Conservation (phyloP, 2,888 invertebrate species). For the Acholoe squamosa region DNA sequence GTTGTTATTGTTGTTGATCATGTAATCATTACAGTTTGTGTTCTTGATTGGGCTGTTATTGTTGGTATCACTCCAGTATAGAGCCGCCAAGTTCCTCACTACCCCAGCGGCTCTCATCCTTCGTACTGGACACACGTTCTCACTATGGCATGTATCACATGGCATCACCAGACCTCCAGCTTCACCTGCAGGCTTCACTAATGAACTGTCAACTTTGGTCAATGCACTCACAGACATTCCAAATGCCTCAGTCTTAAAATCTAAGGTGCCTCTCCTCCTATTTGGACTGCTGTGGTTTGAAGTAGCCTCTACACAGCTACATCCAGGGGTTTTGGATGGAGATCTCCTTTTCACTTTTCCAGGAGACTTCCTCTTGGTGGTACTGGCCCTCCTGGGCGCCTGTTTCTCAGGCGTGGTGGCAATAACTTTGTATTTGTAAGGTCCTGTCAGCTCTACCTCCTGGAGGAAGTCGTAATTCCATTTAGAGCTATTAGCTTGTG, state of each 20-base stretch:
- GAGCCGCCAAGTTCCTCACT: background rate
- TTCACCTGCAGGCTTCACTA: background rate
- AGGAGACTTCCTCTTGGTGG: background rate
- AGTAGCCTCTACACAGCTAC: background rate
- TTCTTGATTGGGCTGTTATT: background rate
- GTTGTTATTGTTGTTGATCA: background rate
- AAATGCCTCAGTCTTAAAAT: background rate
- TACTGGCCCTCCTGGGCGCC: background rate
- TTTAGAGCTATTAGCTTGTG: background rate
- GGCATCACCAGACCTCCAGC: background rate
- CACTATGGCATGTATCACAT: background rate
- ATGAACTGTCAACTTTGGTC: background rate
- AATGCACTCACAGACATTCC: background rate
- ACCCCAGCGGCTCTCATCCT: slow-evolving; percentile 23
- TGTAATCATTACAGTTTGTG: background rate
- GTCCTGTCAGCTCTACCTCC: background rate
- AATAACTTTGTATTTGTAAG: background rate
- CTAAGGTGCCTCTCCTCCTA: background rate
- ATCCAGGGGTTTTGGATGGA: too few species aligned
- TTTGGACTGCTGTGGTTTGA: background rate
- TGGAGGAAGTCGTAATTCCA: slow-evolving; percentile 35
- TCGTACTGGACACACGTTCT: background rate
- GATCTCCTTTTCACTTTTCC: background rate
- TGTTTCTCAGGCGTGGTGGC: slow-evolving; percentile 1
- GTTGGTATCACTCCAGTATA: slow-evolving; percentile 29